Base-by-base conservation (phyloP, 2,797 vertebrate species). In the Hemitrygon akajei region DNA sequence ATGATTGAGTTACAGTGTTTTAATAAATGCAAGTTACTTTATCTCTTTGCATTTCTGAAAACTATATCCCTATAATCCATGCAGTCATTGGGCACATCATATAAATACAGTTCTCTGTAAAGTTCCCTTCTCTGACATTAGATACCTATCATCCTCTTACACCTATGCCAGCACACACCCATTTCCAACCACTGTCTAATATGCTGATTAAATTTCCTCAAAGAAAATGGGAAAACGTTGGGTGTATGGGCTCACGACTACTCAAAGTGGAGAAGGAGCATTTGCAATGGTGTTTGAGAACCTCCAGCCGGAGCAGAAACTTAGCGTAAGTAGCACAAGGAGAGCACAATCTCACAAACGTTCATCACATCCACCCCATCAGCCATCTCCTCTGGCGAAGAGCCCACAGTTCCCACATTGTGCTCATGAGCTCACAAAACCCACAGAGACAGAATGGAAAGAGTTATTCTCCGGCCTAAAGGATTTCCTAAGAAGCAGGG, bases 21-120 rank as follows among this genome's bases (percentile, higher is more conserved):
- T 89, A 89, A 89, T 89, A 89, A 69, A 89, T 69, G 37, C 86
- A 69, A 37, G 86, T 89, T 89, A 89, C 86, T 11, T 89, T 69
- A 69, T 69, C 63, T 69, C 63, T 89, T 69, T 69, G 86, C 63
- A 89, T 89, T 89, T 89, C 86, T 89, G 86, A 89, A 89, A 89
- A 69, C 37, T 89, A 69, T 89, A 66, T 89, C 86, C 63, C n/a
- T 37, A 63, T 89, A 89, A 89, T 63, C 63, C 34, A 20, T 69
- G 60, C n/a, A 89, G 63, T 69, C 86, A 89, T 69, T 69, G 86
- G 86, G 66, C 34, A 69, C 60, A 25, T 34, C 63, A 25, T 63
- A 69, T 89, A 89, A 89, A 89, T 89, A 37, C 37, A 34, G n/a
- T 89, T 89, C 47, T 87, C 84, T 34, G 60, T 89, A 37, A 89